phyloP scores from a whole-genome alignment of 2,113 vertebrate genomes.

The Sinocyclocheilus rhinocerous region DNA sequence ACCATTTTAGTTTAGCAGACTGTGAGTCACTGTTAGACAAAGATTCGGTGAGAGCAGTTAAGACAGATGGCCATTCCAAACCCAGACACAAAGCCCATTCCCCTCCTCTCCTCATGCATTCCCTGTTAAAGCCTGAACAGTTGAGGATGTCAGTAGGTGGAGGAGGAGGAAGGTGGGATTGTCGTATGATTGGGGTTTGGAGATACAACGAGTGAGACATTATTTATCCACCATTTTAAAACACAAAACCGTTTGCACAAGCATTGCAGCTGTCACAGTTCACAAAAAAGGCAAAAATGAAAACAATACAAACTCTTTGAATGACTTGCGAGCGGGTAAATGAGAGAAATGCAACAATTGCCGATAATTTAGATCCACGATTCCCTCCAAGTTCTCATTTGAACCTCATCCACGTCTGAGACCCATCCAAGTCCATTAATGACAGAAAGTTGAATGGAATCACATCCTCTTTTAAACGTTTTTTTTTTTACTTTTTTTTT shows the following conservation, averaged over 20 bases:
- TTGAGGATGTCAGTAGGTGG: slow-evolving; percentile 15
- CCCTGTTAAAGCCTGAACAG: slow-evolving; percentile 14
- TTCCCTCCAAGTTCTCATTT: slow-evolving; percentile 48
- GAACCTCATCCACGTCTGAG: slow-evolving; percentile 47
- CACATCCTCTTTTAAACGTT: slow-evolving; percentile 45
- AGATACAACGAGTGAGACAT: slow-evolving; percentile 45
- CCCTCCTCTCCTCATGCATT: background rate
- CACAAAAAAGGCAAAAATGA: slow-evolving; percentile 46
- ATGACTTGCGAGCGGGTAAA: slow-evolving; percentile 46
- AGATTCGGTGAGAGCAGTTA: slow-evolving; percentile 48
- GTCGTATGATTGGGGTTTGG: slow-evolving; percentile 43
- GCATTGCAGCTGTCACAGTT: slow-evolving; percentile 46
- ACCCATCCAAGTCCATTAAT: slow-evolving; percentile 48
- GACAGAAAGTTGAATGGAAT: slow-evolving; percentile 52
- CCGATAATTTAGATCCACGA: slow-evolving; percentile 54
- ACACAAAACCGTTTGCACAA: slow-evolving; percentile 49
- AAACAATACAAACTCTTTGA: slow-evolving; percentile 46
- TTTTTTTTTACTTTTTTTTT: slow-evolving; percentile 24
- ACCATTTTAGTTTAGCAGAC: slow-evolving; percentile 19
- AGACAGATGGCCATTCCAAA: slow-evolving; percentile 50
- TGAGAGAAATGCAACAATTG: slow-evolving; percentile 47
- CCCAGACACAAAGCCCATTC: slow-evolving; percentile 21
- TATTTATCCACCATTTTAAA: slow-evolving; percentile 35
- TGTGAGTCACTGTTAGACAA: slow-evolving; percentile 26
- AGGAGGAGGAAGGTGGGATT: slow-evolving; percentile 30